These are phyloP conservation scores for Beris morrisii DNA, from an alignment of 2,888 invertebrate species.

Conservation along the genomic window DNA sequence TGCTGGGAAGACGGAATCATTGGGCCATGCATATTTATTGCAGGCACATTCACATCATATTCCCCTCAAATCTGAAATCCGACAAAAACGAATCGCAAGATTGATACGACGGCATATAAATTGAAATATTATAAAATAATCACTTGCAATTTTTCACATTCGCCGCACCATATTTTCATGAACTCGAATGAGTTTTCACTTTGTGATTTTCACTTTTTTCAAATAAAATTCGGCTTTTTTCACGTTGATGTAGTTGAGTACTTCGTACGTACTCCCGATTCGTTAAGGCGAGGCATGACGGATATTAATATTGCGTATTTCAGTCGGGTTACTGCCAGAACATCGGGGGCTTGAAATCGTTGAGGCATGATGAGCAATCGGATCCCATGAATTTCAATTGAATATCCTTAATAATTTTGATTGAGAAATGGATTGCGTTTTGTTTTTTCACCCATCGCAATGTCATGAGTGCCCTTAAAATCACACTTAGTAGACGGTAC, in stretches of 20 bases:
- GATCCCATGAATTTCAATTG: conserved; percentile 34
- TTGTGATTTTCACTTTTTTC: conserved; percentile 20
- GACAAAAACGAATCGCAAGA: conserved; percentile 17
- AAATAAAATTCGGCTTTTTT: background rate
- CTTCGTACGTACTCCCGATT: too few relatives aligned
- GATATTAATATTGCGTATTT: background rate
- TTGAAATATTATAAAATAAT: conserved; percentile 38
- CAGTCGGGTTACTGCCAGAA: too few relatives aligned
- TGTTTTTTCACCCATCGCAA: conserved; percentile 2
- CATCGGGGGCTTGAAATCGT: too few relatives aligned
- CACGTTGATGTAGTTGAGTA: background rate
- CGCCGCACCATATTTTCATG: conserved; percentile 35
- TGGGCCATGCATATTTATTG: background rate
- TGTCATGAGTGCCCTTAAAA: too few relatives aligned
- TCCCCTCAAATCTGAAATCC: conserved; percentile 12
- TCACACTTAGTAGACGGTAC: too few relatives aligned
- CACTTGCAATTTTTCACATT: conserved; percentile 37
- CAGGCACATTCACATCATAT: conserved; percentile 1
- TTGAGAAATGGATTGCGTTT: conserved; percentile 27
- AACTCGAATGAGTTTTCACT: conserved; percentile 36
- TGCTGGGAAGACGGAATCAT: background rate
- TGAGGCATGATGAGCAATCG: conserved; percentile 13
- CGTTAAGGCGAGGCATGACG: background rate
- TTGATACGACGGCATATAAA: conserved; percentile 38
- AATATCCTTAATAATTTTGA: conserved; percentile 33